These are phyloP conservation scores for Rhineura floridana DNA, from an alignment of 2,113 vertebrate genomes.

Conservation along the genomic window DNA sequence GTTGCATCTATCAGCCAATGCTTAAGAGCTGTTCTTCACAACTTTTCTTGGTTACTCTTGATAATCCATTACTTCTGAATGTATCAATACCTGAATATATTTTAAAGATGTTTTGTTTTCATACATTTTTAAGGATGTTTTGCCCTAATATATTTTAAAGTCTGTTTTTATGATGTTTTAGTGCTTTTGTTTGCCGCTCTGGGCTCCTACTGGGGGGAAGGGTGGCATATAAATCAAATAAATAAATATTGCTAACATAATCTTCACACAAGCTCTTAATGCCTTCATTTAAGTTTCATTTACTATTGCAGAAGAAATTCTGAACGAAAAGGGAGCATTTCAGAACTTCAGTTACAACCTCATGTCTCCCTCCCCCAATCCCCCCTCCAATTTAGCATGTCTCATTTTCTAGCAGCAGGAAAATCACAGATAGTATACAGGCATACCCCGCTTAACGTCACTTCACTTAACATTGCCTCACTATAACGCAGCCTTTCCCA, in stretches of 20 bases:
- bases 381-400: too few species aligned
- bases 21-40: neutral
- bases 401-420: conserved; percentile 10
- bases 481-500: too few species aligned
- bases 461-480: too few species aligned
- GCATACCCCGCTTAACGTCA: too few species aligned
- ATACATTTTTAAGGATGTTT: too few species aligned
- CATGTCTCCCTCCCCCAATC: neutral
- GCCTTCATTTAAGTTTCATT: neutral
- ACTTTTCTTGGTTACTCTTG: neutral
- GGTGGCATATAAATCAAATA: too few species aligned
- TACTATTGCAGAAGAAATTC: neutral
- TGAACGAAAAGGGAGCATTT: neutral
- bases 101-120: too few species aligned
- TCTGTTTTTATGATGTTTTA: too few species aligned
- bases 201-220: too few species aligned
- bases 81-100: neutral
- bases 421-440: conserved; percentile 19
- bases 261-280: neutral
- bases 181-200: too few species aligned
- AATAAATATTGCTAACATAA: neutral
- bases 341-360: neutral
- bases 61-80: neutral
- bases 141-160: too few species aligned
- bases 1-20: neutral